Evolutionary conservation across 2,797 vertebrate species (phyloP).

Genomic region (Gymnoscopelus braueri): DNA sequence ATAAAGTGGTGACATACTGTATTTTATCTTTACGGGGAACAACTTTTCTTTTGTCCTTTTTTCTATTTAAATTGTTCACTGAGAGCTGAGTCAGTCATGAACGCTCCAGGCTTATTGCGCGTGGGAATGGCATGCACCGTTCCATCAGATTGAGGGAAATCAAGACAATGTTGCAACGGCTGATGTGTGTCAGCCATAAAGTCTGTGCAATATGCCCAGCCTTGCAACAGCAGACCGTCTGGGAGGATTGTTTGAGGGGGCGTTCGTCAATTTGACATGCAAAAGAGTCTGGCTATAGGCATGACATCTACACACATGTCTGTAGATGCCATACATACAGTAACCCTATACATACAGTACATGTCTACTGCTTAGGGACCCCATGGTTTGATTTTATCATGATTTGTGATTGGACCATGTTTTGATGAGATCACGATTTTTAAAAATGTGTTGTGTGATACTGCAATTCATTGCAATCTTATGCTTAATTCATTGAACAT

Average conservation of each 20-base stretch:
- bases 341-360: too few relatives aligned
- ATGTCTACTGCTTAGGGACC: too few relatives aligned
- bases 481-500: too few relatives aligned
- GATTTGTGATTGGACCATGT: too few relatives aligned
- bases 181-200: not conserved
- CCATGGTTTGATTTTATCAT: too few relatives aligned
- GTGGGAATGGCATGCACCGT: not conserved
- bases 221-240: slow-evolving; percentile 23
- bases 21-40: too few relatives aligned
- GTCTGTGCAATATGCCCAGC: slow-evolving; percentile 9
- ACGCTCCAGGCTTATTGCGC: not conserved
- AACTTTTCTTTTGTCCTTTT: not conserved
- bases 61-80: too few relatives aligned
- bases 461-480: too few relatives aligned
- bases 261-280: slow-evolving; percentile 8
- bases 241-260: not conserved
- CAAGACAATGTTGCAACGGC: not conserved
- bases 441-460: too few relatives aligned
- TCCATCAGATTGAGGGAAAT: not conserved
- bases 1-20: too few relatives aligned
- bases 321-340: not conserved
- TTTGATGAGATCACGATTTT: too few relatives aligned
- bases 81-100: slow-evolving; percentile 1
- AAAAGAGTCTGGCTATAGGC: not conserved
- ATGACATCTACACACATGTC: too few relatives aligned